These are phyloP conservation scores for Acronicta psi DNA, from an alignment of 2,888 invertebrate species.

Conservation along the genomic window DNA sequence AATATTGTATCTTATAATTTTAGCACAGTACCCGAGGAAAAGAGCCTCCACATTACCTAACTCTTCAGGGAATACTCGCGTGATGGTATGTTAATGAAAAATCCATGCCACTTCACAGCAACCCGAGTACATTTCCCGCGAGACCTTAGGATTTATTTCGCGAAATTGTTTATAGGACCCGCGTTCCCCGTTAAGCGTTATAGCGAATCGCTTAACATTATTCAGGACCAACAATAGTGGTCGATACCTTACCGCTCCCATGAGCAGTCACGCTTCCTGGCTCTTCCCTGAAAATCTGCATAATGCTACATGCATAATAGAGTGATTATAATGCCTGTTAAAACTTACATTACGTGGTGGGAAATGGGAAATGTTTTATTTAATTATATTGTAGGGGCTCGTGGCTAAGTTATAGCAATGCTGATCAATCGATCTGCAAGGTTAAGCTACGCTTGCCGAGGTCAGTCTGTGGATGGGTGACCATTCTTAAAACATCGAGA, in stretches of 20 bases:
- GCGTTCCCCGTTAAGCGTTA: conserved; percentile 68
- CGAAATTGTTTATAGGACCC: conserved; percentile 81
- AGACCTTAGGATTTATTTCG: conserved; percentile 78
- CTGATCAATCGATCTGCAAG: too few species aligned
- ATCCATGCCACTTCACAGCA: conserved; percentile 56
- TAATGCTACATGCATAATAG: conserved; percentile 68
- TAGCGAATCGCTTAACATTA: conserved; percentile 80
- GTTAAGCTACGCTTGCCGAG: too few species aligned
- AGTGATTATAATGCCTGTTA: conserved; percentile 67
- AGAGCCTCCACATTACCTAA: too few species aligned
- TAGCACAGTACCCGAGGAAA: too few species aligned
- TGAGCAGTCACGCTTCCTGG: conserved; percentile 77
- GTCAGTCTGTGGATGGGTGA: too few species aligned
- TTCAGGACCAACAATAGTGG: conserved; percentile 76
- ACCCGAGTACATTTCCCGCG: conserved; percentile 56
- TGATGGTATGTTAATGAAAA: too few species aligned
- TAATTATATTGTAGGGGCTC: conserved; percentile 12
- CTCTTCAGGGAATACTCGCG: too few species aligned
- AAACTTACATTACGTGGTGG: conserved; percentile 39
- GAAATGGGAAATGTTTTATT: conserved; percentile 30
- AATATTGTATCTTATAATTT: too few species aligned
- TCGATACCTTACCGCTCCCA: conserved; percentile 69
- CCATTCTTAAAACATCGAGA: too few species aligned
- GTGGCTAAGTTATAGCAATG: too few species aligned
- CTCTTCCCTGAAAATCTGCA: conserved; percentile 76